Base-by-base conservation (phyloP, 2,113 vertebrate species). In the Sorex fumeus region DNA sequence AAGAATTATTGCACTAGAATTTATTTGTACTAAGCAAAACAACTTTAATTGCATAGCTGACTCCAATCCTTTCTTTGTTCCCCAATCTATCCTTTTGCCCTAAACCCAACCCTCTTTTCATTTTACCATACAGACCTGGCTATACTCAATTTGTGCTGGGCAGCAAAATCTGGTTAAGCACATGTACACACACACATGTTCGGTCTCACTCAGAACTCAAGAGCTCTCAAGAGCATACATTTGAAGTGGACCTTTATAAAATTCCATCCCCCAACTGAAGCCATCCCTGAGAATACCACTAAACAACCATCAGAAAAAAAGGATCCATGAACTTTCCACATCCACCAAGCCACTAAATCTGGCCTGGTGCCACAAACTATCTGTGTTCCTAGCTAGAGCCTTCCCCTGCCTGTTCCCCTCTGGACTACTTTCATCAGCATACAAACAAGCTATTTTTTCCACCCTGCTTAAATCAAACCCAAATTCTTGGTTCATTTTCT, bases 1-100 rank as follows among this genome's bases (percentile, higher is more conserved):
- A 91, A 84, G 93, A 93, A 83, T 28, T 25, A 87, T 27, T 81
- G 75, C 10, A 27, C 62, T 76, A 89, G 72, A 84, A 93, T 90
- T 84, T 72, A 88, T 47, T 71, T 66, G 62, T 91, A 88, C 23
- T 62, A n/a, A 91, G 45, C 7, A 76, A 69, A 72, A 71, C 74
- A 80, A 79, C 13, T 77, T 88, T 75, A 88, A 70, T 32, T 77
- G 57, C 34, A 13, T 6, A 2, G 34, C n/a, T 4, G 8, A 87
- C 66, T 23, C 53, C 12, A 69, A 30, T 84, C n/a, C 32, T 40
- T 40, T 40, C 25, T 77, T 1, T 11, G 62, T 23, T 85, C 43
- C 70, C 15, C 1, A 53, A 28, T 75, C 40, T n/a, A n/a, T n/a
- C n/a, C 79, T 57, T 62, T 43, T 43, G 10, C 19, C 64, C 34